A percentile compares a stretch with the other conserved stretches of the same genome.
phyloP scores from a whole-genome alignment of 2,113 vertebrate genomes.

The Smithornis capensis region DNA sequence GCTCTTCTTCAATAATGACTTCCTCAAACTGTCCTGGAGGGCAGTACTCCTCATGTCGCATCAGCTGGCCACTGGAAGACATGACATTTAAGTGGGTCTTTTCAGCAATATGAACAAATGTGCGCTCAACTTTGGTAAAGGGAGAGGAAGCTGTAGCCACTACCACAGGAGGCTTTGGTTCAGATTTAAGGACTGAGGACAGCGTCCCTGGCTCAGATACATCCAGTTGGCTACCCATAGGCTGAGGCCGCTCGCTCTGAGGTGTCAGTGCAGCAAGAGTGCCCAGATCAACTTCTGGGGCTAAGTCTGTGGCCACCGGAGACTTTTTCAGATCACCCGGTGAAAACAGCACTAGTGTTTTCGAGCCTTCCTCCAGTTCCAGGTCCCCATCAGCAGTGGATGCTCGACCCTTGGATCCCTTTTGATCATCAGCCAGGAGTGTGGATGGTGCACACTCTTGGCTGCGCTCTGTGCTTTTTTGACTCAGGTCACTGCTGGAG shows the following conservation, averaged over 20 bases:
- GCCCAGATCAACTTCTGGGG: slow-evolving; percentile 82
- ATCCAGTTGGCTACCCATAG: slow-evolving; percentile 80
- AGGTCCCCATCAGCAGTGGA: slow-evolving; percentile 87
- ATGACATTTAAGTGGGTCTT: slow-evolving; percentile 93
- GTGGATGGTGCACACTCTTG: slow-evolving; percentile 92
- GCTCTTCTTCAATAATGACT: slow-evolving; percentile 53
- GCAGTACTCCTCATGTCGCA: slow-evolving; percentile 73
- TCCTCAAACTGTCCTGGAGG: slow-evolving; percentile 63
- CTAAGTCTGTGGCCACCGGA: slow-evolving; percentile 78
- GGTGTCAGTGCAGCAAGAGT: slow-evolving; percentile 78
- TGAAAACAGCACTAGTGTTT: slow-evolving; percentile 94
- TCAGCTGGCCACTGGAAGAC: slow-evolving; percentile 84
- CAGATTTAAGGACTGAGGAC: slow-evolving; percentile 86
- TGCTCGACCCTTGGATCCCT: slow-evolving; percentile 79
- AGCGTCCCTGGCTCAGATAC: slow-evolving; percentile 85
- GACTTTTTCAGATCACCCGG: slow-evolving; percentile 94
- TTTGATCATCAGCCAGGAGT: slow-evolving; percentile 89
- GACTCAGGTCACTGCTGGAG: slow-evolving; percentile 88
- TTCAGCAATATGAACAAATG: slow-evolving; percentile 94
- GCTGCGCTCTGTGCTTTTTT: slow-evolving; percentile 88
- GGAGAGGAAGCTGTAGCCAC: slow-evolving; percentile 84
- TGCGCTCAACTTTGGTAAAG: slow-evolving; percentile 96
- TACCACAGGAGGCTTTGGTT: slow-evolving; percentile 77
- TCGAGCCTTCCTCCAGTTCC: slow-evolving; percentile 92
- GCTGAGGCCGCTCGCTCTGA: slow-evolving; percentile 80